Evolutionary conservation across 1,140 invertebrate species (phyloP), one percentile per base, ranked within the genome.

Genomic region (Parapsyche elsis): DNA sequence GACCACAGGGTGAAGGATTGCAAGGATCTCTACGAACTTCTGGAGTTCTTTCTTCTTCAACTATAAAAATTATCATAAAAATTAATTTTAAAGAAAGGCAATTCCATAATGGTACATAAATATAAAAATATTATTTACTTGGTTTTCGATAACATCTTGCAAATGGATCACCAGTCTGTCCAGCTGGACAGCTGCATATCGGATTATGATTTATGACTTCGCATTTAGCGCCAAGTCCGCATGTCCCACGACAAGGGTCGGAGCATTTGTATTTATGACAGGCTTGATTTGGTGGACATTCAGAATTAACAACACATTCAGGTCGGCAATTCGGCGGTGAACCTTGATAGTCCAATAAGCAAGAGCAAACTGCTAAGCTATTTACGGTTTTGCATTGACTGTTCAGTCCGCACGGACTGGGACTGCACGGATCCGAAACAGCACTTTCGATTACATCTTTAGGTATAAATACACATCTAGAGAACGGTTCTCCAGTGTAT

Each of bases 1-100:
- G 88, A 46, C 94, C 94, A 85, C 96, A 97, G 0, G 95, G 94
- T 73, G 94, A 94, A 53, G 94, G 94, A 83, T 91, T 86, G 85
- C 96, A 97, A 1, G 93, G 94, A 87, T 96, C 89, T 79, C 85
- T 84, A 71, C 86, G 86, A 84, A 78, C 84, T 73, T 87, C 85
- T 30, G 90, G 21, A 92, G 91, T 53, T 90, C 91, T 82, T 93
- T 93, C 85, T 85, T 90, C 92, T 84, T 91, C 90, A 86, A 9
- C 90, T 88, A 84, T 93, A 94, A 83, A 89, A 92, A 19, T n/a
- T 5, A 9, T 9, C 21, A 61, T 21, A 23, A n/a, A n/a, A n/a
- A n/a, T n/a, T 21, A 61, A 21, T 61, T 21, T 61, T 61, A 16
- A 61, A 21, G 16, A 53, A 21, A 14, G 59, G 0, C 61, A 59